Conservation (phyloP, 2,113 vertebrate species). For the Carlito syrichta region DNA sequence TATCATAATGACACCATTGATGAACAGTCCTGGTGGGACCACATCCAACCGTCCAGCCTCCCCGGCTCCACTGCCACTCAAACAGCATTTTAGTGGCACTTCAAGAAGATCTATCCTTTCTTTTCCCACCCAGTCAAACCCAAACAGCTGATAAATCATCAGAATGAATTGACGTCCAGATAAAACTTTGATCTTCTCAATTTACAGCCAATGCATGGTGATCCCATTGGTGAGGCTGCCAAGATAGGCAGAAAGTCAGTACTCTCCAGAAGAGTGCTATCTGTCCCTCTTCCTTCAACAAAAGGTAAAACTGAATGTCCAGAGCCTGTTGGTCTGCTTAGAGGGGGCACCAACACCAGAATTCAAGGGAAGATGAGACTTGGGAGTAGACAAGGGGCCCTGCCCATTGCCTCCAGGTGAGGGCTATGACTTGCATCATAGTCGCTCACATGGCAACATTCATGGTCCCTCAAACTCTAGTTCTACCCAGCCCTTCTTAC, state of each 20-base stretch:
- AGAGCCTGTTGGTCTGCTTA: neutral
- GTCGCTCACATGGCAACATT: neutral
- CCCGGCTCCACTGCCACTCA: neutral
- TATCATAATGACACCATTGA: constrained; percentile 17
- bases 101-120: constrained; percentile 69
- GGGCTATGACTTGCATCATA: neutral
- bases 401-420: neutral
- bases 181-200: constrained; percentile 63
- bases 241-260: constrained; percentile 49
- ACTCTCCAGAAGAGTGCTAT: neutral
- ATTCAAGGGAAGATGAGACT: neutral
- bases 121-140: constrained; percentile 60
- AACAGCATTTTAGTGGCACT: constrained; percentile 40
- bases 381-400: neutral
- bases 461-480: neutral
- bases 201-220: constrained; percentile 49
- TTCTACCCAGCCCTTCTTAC: neutral
- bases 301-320: neutral
- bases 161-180: constrained; percentile 51
- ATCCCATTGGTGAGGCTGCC: neutral
- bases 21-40: constrained; percentile 19
- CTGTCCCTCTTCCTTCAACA: neutral
- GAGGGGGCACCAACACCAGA: neutral
- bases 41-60: neutral
- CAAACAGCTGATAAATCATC: constrained; percentile 64